Base-by-base conservation (phyloP, 1,140 invertebrate species). In the Macrostomum lignano region DNA sequence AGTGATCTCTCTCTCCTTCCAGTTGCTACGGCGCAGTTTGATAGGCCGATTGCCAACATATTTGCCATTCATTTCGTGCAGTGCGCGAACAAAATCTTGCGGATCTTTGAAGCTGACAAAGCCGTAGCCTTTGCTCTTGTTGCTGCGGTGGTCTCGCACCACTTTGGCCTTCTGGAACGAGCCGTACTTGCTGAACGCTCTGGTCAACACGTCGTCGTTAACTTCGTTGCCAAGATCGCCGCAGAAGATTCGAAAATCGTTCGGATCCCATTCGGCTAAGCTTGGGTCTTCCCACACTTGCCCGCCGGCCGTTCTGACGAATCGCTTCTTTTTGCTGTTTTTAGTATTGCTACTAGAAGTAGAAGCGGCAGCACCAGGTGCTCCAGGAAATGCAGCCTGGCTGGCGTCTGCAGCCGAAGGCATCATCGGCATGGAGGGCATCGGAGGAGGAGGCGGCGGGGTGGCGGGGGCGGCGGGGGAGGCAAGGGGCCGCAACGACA, bases 161-260 rank as follows among this genome's bases (percentile, higher is more conserved):
- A 98, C 86, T 55, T 84, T 84, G 0, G 88, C 86, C 51, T 71
- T 73, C 47, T 74, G 66, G 56, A 96, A 96, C 24, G 82, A 88
- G 0, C 73, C 68, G 61, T 77, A 98, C 51, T 84, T 82, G 44
- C 73, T 74, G 47, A 98, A 98, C 1, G 82, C 84, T 44, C 84
- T 62, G 1, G 72, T 70, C 7, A 98, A 59, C 29, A 86, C 67
- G 53, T 96, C 88, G 48, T 98, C 88, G 0, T 82, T 94, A 1
- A 94, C 86, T 58, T 96, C 88, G 55, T 96, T 96, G 2, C 91
- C 91, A 4, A 98, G 62, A 66, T 98, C 91, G 21, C 91, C 91
- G 54, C 84, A 93, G 56, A 98, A 98, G 52, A 98, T 73, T 40
- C 88, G 63, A 54, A 88, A 96, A 62, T 96, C 88, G 65, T 88